phyloP scores from a whole-genome alignment of 2,888 invertebrate species.

The Amblyjoppa proteus region DNA sequence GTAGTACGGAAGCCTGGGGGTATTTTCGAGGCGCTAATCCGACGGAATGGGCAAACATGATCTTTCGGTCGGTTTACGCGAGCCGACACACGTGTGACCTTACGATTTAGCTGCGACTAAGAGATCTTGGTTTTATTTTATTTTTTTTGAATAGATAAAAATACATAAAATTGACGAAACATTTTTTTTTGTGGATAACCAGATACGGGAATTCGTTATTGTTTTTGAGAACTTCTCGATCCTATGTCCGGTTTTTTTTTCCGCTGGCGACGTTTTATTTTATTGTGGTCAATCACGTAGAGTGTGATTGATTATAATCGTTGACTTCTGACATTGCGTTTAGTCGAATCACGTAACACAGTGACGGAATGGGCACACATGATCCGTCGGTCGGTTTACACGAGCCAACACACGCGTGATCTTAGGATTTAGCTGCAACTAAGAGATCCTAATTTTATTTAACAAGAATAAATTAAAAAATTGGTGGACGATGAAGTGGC shows the following conservation, averaged over 20 bases:
- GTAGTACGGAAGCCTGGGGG: slow-evolving; percentile 2
- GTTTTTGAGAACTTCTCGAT: no score
- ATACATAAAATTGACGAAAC: no score
- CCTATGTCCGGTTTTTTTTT: background rate
- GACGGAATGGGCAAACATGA: background rate
- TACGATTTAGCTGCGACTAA: no score
- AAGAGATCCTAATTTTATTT: background rate
- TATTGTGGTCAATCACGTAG: no score
- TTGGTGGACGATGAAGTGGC: no score
- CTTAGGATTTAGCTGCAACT: no score
- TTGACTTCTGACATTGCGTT: slow-evolving; percentile 40
- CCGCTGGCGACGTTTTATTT: background rate
- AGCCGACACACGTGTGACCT: no score
- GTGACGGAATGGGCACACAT: background rate
- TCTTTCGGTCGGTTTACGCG: background rate
- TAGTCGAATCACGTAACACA: slow-evolving; percentile 36
- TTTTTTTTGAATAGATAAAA: no score
- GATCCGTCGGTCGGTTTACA: background rate
- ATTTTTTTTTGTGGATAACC: no score
- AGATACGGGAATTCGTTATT: no score
- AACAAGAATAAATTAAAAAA: background rate
- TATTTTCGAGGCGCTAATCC: slow-evolving; percentile 3
- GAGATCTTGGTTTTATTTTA: no score
- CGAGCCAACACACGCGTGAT: no score
- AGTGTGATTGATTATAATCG: slow-evolving; percentile 25